Percentiles rank a stretch among this genome's conserved stretches.
Evolutionary conservation across 2,113 vertebrate genomes (phyloP).

Genomic region (Shinisaurus crocodilurus): DNA sequence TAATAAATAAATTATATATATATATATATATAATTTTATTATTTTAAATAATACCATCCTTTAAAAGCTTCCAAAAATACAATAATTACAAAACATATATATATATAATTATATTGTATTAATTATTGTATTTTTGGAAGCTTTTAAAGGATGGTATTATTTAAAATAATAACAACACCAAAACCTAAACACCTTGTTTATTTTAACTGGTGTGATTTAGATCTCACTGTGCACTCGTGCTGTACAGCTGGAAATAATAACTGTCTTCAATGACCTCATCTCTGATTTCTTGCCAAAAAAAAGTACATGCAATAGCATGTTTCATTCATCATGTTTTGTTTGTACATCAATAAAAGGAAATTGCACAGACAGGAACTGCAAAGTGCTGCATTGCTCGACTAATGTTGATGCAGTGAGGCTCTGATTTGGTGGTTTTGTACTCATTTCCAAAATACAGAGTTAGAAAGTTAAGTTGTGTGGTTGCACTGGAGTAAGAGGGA

Average conservation of each 20-base stretch:
- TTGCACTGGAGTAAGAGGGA: conserved; percentile 34
- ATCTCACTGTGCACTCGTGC: conserved; percentile 51
- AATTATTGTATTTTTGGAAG: conserved; percentile 49
- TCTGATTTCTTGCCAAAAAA: conserved; percentile 74
- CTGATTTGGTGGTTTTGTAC: conserved; percentile 33
- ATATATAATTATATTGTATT: too few relatives aligned
- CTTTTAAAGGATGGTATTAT: conserved; percentile 52
- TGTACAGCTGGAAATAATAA: conserved; percentile 73
- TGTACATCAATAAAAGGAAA: conserved; percentile 76
- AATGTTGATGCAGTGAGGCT: conserved; percentile 50
- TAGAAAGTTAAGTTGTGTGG: conserved; percentile 6
- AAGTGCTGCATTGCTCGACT: conserved; percentile 48
- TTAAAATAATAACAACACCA: neutral
- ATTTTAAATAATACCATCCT: too few relatives aligned
- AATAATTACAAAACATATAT: too few relatives aligned
- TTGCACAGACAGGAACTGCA: conserved; percentile 64
- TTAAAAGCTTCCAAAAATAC: too few relatives aligned
- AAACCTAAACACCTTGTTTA: conserved; percentile 62
- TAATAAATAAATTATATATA: too few relatives aligned
- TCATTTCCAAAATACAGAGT: conserved; percentile 46
- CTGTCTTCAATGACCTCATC: conserved; percentile 72
- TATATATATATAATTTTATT: too few relatives aligned
- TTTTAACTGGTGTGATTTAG: conserved; percentile 64
- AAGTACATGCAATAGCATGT: conserved; percentile 68
- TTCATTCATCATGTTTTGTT: conserved; percentile 78